Evolutionary conservation across 2,888 invertebrate genomes (phyloP).

Genomic region (Amaurobius ferox): DNA sequence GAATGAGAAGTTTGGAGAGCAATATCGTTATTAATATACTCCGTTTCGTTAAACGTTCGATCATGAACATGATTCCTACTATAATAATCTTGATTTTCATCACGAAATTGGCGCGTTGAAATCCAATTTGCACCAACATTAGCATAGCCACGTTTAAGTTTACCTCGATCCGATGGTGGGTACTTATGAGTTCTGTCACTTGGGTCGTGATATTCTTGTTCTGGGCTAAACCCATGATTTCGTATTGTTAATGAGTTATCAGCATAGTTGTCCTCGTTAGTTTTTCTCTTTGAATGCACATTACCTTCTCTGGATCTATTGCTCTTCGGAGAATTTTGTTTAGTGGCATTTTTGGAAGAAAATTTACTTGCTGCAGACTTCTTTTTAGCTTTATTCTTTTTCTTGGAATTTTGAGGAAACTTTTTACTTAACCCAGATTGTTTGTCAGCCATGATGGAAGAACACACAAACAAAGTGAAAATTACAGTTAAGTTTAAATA

Average conservation of each 20-base stretch:
- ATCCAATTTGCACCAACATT: background rate
- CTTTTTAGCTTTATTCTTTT: background rate
- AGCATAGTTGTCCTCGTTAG: background rate
- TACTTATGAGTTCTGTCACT: background rate
- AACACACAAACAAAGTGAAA: background rate
- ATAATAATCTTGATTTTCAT: background rate
- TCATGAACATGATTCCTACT: too few relatives aligned
- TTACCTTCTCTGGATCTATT: background rate
- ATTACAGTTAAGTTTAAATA: background rate
- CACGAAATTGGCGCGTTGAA: background rate
- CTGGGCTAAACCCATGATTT: background rate
- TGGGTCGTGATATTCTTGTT: background rate
- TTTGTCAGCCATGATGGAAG: background rate
- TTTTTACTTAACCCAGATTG: background rate
- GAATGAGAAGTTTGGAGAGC: too few relatives aligned
- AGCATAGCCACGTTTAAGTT: background rate
- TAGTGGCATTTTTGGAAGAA: background rate
- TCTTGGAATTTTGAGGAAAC: background rate
- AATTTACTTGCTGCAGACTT: background rate
- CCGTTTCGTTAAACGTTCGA: too few relatives aligned
- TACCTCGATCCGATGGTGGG: background rate
- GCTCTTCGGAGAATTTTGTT: background rate
- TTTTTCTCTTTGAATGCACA: background rate
- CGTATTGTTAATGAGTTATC: background rate
- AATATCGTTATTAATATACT: too few relatives aligned